These are phyloP conservation scores for Philaenus spumarius DNA, from an alignment of 1,140 invertebrate genomes.

Conservation along the genomic window DNA sequence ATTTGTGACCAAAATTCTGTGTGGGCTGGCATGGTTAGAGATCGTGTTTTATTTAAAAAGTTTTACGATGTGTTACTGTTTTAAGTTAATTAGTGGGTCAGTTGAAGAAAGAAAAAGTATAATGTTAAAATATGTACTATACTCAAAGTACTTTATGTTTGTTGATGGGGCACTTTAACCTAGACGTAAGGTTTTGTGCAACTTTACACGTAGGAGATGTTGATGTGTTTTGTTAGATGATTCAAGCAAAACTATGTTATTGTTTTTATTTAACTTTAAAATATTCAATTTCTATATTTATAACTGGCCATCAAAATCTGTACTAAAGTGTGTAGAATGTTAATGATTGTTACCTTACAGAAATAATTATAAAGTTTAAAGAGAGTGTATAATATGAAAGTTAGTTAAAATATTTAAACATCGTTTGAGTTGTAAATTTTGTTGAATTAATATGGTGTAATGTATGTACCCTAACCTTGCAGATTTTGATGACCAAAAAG, in stretches of 20 bases:
- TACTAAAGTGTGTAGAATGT: neutral
- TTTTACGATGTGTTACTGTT: neutral
- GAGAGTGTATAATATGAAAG: neutral
- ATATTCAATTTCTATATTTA: slow-evolving; percentile 9
- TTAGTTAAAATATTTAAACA: neutral
- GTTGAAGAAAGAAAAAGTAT: neutral
- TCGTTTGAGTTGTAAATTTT: neutral
- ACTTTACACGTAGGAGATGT: neutral
- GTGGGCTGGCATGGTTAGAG: neutral
- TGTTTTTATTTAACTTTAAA: slow-evolving; percentile 10
- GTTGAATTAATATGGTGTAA: neutral
- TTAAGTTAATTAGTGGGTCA: neutral
- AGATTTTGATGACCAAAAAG: slow-evolving; percentile 12
- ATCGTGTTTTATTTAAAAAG: neutral
- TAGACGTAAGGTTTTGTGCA: neutral
- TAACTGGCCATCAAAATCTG: slow-evolving; percentile 12
- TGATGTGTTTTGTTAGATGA: slow-evolving; percentile 7
- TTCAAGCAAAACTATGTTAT: neutral
- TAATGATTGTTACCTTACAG: neutral
- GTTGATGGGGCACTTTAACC: neutral
- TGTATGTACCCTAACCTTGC: neutral
- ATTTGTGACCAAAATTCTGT: neutral
- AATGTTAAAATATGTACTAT: neutral
- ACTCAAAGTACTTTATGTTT: neutral
- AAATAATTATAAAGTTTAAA: neutral